phyloP scores from a whole-genome alignment of 2,797 vertebrate species.

The Podarcis lilfordi region DNA sequence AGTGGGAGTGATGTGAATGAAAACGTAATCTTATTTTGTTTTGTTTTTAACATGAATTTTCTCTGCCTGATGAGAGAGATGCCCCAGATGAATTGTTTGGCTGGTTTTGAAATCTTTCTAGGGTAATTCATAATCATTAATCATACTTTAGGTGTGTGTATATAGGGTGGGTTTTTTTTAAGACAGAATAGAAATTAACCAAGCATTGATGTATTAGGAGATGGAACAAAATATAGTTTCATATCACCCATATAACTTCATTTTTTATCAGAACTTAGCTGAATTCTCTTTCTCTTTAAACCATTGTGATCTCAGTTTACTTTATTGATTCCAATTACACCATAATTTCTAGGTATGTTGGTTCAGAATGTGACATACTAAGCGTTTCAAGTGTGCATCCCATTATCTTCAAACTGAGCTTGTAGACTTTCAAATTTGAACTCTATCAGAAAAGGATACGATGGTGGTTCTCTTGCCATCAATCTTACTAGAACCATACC shows the following conservation, averaged over 20 bases:
- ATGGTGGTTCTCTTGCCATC: neutral
- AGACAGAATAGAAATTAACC: neutral
- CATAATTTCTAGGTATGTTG: neutral
- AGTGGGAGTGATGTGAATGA: conserved; percentile 21
- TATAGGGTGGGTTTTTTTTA: neutral
- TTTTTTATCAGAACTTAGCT: too few relatives aligned
- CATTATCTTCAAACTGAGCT: neutral
- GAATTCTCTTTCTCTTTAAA: too few relatives aligned
- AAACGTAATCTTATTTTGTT: conserved; percentile 23
- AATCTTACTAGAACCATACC: neutral
- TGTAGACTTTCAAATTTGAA: neutral
- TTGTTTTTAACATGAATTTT: conserved; percentile 18
- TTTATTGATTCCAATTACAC: neutral
- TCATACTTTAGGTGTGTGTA: conserved; percentile 5
- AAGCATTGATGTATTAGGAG: neutral
- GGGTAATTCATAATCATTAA: neutral
- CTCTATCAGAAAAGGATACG: neutral
- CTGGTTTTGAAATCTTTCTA: conserved; percentile 3
- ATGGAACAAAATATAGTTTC: neutral
- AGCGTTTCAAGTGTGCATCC: neutral
- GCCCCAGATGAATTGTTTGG: conserved; percentile 2
- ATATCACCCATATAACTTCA: neutral
- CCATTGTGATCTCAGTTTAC: too few relatives aligned
- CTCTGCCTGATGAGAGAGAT: conserved; percentile 24
- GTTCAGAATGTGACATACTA: neutral